phyloP scores from a whole-genome alignment of 1,140 invertebrate genomes.

The Drosophila seguyi region DNA sequence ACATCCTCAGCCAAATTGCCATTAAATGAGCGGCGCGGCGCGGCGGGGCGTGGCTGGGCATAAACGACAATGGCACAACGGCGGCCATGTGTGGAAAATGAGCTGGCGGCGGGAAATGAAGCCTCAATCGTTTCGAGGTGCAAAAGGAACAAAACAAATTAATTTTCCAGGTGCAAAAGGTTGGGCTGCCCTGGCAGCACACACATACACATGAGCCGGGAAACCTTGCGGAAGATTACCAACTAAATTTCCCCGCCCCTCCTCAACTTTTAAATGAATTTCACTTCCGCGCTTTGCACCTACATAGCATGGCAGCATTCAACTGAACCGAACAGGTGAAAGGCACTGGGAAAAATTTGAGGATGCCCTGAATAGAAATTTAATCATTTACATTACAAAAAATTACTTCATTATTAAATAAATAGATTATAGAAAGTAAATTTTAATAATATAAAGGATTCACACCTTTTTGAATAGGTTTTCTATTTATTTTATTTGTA shows the following conservation, averaged over 20 bases:
- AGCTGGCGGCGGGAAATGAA: conserved; percentile 54
- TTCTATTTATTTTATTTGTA: too few relatives aligned
- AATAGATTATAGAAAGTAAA: too few relatives aligned
- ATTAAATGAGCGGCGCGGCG: conserved; percentile 65
- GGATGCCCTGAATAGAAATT: too few relatives aligned
- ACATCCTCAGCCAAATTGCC: conserved; percentile 58
- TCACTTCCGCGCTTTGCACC: conserved; percentile 28
- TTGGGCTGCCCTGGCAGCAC: conserved; percentile 15
- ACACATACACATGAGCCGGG: conserved; percentile 7
- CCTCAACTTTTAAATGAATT: conserved; percentile 41
- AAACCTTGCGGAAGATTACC: conserved; percentile 40
- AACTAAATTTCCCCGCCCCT: conserved; percentile 37
- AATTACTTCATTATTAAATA: too few relatives aligned
- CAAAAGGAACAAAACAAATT: conserved; percentile 80
- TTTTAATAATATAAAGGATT: too few relatives aligned
- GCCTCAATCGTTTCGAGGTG: conserved; percentile 73
- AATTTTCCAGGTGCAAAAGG: conserved; percentile 59
- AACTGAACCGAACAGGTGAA: conserved; percentile 6
- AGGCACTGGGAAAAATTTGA: neutral
- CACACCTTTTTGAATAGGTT: too few relatives aligned
- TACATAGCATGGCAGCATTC: conserved; percentile 2
- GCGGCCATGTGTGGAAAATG: conserved; percentile 64
- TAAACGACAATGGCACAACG: conserved; percentile 74
- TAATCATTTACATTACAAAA: too few relatives aligned
- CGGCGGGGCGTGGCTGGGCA: conserved; percentile 43